These are phyloP conservation scores for Stenopsyche tienmushanensis DNA, from an alignment of 1,140 invertebrate genomes.

Conservation along the genomic window DNA sequence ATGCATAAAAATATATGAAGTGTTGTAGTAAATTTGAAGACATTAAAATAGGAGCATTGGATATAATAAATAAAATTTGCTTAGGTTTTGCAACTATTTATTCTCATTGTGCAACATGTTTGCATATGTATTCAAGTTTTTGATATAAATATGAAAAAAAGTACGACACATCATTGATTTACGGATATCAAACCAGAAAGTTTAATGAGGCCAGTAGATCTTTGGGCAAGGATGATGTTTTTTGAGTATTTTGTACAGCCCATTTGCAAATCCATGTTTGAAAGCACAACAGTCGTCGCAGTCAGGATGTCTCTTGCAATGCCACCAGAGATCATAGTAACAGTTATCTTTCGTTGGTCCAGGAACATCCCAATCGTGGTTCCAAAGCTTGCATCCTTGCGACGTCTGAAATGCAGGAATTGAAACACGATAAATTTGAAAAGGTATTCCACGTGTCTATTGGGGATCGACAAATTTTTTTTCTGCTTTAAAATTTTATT, in stretches of 20 bases:
- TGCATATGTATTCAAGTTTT: too few relatives aligned
- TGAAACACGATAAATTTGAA: background rate
- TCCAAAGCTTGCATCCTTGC: slow-evolving; percentile 1
- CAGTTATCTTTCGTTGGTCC: background rate
- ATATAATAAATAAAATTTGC: too few relatives aligned
- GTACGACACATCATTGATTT: too few relatives aligned
- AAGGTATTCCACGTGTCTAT: background rate
- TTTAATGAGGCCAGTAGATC: background rate
- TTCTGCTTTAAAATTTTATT: background rate
- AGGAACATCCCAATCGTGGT: background rate
- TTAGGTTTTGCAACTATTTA: too few relatives aligned
- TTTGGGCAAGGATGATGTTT: background rate
- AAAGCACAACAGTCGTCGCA: background rate
- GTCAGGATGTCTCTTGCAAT: background rate
- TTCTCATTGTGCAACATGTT: too few relatives aligned
- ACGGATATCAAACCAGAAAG: too few relatives aligned
- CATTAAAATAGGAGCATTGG: too few relatives aligned
- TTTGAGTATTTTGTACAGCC: background rate
- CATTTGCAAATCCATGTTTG: background rate
- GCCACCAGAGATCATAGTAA: slow-evolving; percentile 1
- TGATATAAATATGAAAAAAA: too few relatives aligned
- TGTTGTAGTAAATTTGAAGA: too few relatives aligned
- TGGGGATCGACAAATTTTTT: background rate
- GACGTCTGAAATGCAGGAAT: background rate
- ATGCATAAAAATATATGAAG: too few relatives aligned